Evolutionary conservation across 2,797 vertebrate genomes (phyloP), one percentile per base, ranked within the genome.

Genomic region (Miichthys miiuy): DNA sequence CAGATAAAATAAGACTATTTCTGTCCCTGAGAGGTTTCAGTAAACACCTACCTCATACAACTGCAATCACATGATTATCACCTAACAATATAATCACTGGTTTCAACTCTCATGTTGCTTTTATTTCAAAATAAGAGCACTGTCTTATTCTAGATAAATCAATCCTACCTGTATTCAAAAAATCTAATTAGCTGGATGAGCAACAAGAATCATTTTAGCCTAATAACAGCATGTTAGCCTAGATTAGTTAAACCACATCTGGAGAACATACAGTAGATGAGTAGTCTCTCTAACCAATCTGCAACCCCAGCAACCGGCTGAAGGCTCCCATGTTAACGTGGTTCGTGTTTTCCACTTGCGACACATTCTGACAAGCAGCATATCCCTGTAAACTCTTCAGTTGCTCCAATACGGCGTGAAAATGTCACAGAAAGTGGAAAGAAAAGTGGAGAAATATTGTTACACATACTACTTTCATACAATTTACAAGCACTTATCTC

Each of bases 401-500:
- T 30, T 67, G 63, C 38, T 67, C n/a, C 44, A 23, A 44, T 21
- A 63, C 34, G 3, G 18, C 7, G 68, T 20, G 34, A 38, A 68
- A 23, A 63, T 66, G 14, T 65, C 41, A 68, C 21, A 8, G 17
- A 55, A 64, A 65, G 14, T 46, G 46, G 5, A 51, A 10, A 58
- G 68, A 77, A 75, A 72, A 50, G 56, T 77, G 57, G 54, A 64
- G 13, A 46, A 44, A 69, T 73, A 76, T 47, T 68, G 27, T 18
- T 65, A 68, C 21, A 47, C 12, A 44, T 70, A 48, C 4, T 68
- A 63, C 34, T 20, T 13, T 72, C 68, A 72, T 41, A 56, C 54
- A 79, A 18, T 64, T 72, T 56, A 48, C 42, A 48, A 66, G 20
- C 68, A 79, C 27, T 80, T 69, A 52, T 42, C 48, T 66, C 41